phyloP scores from a whole-genome alignment of 2,113 vertebrate genomes.

The Sula dactylatra region DNA sequence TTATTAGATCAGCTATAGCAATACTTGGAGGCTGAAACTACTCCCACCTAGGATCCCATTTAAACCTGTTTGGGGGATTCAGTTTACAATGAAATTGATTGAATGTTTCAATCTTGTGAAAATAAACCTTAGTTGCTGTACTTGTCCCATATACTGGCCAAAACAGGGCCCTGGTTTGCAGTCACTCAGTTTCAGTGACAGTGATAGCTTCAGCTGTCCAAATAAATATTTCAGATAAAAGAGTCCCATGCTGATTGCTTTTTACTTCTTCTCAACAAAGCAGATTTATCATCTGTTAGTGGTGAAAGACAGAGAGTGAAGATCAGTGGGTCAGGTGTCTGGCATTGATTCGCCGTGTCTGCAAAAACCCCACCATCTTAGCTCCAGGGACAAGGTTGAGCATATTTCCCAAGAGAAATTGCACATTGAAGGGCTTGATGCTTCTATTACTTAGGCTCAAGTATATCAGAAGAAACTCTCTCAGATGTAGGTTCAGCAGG shows the following conservation, averaged over 20 bases:
- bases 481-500: neutral
- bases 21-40: neutral
- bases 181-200: neutral
- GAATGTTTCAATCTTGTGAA: neutral
- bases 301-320: neutral
- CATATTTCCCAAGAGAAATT: conserved; percentile 3
- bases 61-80: neutral
- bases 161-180: neutral
- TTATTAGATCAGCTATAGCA: neutral
- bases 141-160: neutral
- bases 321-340: neutral
- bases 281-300: neutral
- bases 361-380: neutral
- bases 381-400: neutral
- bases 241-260: neutral
- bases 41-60: neutral
- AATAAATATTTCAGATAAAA: conserved; percentile 22
- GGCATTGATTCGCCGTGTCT: neutral
- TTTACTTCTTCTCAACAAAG: neutral
- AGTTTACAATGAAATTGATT: neutral
- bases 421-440: neutral
- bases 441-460: neutral
- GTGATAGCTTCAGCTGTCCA: neutral
- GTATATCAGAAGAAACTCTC: neutral
- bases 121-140: neutral